Conservation (phyloP, 2,797 vertebrate species). For the Lacerta agilis region DNA sequence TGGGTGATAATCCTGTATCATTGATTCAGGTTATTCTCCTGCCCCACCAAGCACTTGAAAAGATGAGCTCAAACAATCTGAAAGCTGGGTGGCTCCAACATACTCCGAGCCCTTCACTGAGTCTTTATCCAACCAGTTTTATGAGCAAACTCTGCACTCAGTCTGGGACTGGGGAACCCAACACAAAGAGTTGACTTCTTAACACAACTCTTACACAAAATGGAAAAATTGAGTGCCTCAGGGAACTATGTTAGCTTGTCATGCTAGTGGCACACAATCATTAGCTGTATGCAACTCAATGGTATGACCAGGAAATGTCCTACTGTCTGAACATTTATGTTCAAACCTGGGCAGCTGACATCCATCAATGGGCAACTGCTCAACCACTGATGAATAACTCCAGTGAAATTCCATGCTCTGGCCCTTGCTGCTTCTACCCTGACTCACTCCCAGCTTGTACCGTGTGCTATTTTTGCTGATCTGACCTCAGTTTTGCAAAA, state of each 20-base stretch:
- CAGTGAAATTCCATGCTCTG: neutral
- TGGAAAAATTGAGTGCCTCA: neutral
- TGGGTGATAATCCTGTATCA: neutral
- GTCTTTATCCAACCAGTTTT: neutral
- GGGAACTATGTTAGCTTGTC: rapidly evolving
- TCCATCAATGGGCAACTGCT: slow-evolving; percentile 53
- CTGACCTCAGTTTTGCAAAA: slow-evolving; percentile 78
- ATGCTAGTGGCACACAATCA: neutral
- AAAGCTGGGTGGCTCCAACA: neutral
- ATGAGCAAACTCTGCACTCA: neutral
- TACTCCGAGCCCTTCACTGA: neutral
- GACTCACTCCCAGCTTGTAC: slow-evolving; percentile 62
- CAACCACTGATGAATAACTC: rapidly evolving
- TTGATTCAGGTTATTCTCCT: neutral
- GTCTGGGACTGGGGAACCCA: neutral
- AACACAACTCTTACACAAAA: neutral
- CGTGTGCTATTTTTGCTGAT: slow-evolving; percentile 77
- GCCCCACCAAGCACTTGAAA: rapidly evolving
- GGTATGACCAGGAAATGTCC: rapidly evolving
- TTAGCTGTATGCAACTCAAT: neutral
- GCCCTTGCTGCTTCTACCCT: slow-evolving; percentile 25
- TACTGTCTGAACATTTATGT: slow-evolving; percentile 42
- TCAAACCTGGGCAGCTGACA: slow-evolving; percentile 43
- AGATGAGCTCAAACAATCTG: neutral
- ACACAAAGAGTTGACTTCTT: neutral